These are phyloP conservation scores for Ormyrus labotus DNA, from an alignment of 2,888 invertebrate species.

Conservation along the genomic window DNA sequence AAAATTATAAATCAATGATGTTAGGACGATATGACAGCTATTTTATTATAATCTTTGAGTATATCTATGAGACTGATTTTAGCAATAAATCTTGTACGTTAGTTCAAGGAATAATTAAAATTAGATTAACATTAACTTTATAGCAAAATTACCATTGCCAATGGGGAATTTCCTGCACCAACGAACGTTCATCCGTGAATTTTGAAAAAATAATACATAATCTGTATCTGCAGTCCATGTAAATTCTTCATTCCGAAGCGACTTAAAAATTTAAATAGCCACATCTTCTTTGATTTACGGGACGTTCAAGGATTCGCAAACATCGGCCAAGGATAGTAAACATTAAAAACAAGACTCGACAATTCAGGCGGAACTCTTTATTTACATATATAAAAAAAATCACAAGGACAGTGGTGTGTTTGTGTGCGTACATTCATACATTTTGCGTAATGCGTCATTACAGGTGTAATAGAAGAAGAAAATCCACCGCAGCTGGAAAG, in stretches of 20 bases:
- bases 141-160: too few relatives aligned
- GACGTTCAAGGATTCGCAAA: neutral
- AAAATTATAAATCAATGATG: too few relatives aligned
- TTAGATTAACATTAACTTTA: too few relatives aligned
- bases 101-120: too few relatives aligned
- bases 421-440: slow-evolving; percentile 58
- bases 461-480: slow-evolving; percentile 18
- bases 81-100: too few relatives aligned
- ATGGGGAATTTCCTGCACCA: too few relatives aligned
- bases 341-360: neutral
- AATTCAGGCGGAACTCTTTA: slow-evolving; percentile 61
- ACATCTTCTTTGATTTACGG: slow-evolving; percentile 23
- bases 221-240: too few relatives aligned
- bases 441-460: slow-evolving; percentile 23
- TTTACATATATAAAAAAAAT: slow-evolving; percentile 68
- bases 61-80: too few relatives aligned
- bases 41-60: too few relatives aligned
- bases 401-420: slow-evolving; percentile 64
- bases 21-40: too few relatives aligned
- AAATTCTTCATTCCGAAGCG: neutral
- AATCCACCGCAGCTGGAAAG: neutral
- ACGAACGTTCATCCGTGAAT: too few relatives aligned
- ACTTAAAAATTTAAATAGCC: slow-evolving; percentile 3
- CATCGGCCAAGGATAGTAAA: neutral
- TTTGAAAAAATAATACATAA: too few relatives aligned